Evolutionary conservation across 64 coral and sea anemone genomes (phyloP).

Genomic region (Montipora capricornis): DNA sequence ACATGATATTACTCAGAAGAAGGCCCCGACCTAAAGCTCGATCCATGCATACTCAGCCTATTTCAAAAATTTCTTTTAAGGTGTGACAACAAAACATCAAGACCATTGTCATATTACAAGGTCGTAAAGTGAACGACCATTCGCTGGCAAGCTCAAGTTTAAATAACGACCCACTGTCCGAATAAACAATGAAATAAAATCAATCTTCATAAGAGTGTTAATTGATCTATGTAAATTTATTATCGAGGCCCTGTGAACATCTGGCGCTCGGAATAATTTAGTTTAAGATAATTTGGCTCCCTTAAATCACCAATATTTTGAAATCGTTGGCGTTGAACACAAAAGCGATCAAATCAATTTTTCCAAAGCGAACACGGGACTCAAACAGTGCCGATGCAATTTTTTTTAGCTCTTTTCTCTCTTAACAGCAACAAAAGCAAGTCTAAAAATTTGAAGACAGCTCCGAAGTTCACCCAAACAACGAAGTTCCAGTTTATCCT

Average conservation of each 20-base stretch:
- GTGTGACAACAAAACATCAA: background rate
- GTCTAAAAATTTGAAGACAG: background rate
- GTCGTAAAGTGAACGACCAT: constrained; percentile 2
- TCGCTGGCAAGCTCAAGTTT: background rate
- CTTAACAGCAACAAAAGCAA: background rate
- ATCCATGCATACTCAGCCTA: background rate
- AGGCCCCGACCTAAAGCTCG: background rate
- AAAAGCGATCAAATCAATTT: background rate
- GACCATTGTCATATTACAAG: background rate
- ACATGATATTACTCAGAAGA: background rate
- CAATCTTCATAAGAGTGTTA: constrained; percentile 53
- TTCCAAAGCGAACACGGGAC: no score
- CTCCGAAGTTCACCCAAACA: no score
- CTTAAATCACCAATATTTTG: background rate
- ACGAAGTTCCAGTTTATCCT: background rate
- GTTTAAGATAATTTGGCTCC: background rate
- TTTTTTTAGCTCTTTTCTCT: background rate
- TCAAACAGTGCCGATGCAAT: background rate
- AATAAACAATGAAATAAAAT: constrained; percentile 45
- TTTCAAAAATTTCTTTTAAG: background rate
- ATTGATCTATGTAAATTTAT: constrained; percentile 59
- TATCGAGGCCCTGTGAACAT: background rate
- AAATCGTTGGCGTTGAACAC: background rate
- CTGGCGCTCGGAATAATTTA: constrained; percentile 18
- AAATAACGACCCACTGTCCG: background rate